Evolutionary conservation across 2,797 vertebrate species (phyloP), one percentile per base, ranked within the genome.

Genomic region (Phoebastria nigripes): DNA sequence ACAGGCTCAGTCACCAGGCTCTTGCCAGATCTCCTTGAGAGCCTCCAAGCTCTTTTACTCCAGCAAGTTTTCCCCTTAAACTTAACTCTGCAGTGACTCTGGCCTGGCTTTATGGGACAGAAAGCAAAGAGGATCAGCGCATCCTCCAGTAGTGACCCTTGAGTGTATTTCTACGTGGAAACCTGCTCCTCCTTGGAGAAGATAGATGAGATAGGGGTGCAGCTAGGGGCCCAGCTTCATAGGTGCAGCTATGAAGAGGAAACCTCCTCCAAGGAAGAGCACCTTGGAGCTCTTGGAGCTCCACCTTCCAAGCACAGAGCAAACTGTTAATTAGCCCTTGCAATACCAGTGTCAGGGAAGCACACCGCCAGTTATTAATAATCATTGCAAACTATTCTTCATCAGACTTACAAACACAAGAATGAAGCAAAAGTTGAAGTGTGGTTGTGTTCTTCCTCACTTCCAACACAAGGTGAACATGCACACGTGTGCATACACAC

Each of bases 401-500:
- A 4, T 13, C 47, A 20, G 39, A 16, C 22, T 35, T 44, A 31
- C 16, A 58, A 47, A 11, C 77, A n/a, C 20, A 20, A 46, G 42
- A 37, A 31, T 33, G 54, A 49, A 56, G 58, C 51, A 82, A 6
- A 58, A 41, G 42, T 8, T 58, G 89, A 16, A 35, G 41, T 3
- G 25, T n/a, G 42, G n/a, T 49, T 35, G 33, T 70, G 35, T 7
- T 62, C 49, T 17, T 28, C 17, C 78, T 67, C 33, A 3, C n/a
- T 42, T 51, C 49, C 28, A 26, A 4, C 11, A 8, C 15, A 1
- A 24, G 37, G 9, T 54, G 58, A 33, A 33, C 9, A 4, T 1
- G 8, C 15, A 3, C 49, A 3, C 0, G 29, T 37, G n/a, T 16
- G 21, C 26, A 1, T 1, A 3, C 35, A 8, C 8, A 5, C 0